Evolutionary conservation across 30 jellyfish, hydroid and myxozoan species (phyloP).

Genomic region (Turritopsis rubra): DNA sequence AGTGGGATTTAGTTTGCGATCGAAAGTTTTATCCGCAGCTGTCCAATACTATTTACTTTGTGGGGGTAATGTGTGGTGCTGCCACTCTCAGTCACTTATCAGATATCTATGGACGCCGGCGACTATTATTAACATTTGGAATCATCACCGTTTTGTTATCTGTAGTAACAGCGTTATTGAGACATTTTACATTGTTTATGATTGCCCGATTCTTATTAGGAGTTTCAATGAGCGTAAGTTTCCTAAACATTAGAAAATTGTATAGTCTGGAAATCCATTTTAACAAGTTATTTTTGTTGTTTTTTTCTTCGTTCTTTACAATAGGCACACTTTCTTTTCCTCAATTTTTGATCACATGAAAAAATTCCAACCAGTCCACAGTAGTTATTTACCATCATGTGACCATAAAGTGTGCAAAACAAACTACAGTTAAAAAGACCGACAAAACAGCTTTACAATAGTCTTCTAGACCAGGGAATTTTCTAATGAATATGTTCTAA

Average conservation of each 20-base stretch:
- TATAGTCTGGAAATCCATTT: too few relatives aligned
- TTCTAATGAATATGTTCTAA: too few relatives aligned
- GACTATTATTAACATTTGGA: neutral
- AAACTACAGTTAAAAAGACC: too few relatives aligned
- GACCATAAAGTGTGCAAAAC: too few relatives aligned
- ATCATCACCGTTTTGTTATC: neutral
- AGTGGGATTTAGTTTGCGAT: slow-evolving; percentile 25
- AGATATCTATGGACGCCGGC: slow-evolving; percentile 17
- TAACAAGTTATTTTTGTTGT: too few relatives aligned
- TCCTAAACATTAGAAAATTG: neutral
- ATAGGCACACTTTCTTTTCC: too few relatives aligned
- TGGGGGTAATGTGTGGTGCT: slow-evolving; percentile 18
- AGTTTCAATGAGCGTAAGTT: neutral
- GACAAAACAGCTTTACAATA: too few relatives aligned
- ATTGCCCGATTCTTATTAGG: neutral
- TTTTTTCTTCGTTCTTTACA: neutral
- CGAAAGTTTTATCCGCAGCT: slow-evolving; percentile 1
- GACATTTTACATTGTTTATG: neutral
- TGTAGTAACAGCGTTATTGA: neutral
- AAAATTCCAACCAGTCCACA: too few relatives aligned
- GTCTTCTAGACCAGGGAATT: too few relatives aligned
- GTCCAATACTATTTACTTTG: slow-evolving; percentile 7
- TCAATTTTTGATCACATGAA: too few relatives aligned
- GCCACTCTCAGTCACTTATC: slow-evolving; percentile 3
- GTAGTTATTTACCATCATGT: too few relatives aligned